phyloP scores from a whole-genome alignment of 2,888 invertebrate genomes.

The Griposia aprilina region DNA sequence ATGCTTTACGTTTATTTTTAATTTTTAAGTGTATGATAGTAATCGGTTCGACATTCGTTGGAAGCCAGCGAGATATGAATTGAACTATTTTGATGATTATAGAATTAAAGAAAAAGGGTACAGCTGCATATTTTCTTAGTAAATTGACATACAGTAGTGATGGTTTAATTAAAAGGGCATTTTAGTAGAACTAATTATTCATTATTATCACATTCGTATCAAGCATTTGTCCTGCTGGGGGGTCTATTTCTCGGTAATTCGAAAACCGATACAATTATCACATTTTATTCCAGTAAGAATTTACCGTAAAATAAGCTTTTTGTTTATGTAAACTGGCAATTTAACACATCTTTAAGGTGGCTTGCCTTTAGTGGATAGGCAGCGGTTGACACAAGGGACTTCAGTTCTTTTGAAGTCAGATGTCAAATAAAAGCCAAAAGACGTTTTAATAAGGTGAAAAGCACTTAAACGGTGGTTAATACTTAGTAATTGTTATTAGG shows the following conservation, averaged over 20 bases:
- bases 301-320: conserved; percentile 14
- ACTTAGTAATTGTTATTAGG: background rate
- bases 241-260: background rate
- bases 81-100: conserved; percentile 20
- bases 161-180: conserved; percentile 20
- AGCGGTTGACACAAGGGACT: background rate
- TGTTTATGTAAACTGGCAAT: background rate
- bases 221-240: background rate
- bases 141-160: conserved; percentile 7
- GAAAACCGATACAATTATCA: conserved; percentile 3
- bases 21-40: conserved; percentile 11
- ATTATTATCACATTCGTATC: conserved; percentile 4
- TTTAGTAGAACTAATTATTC: conserved; percentile 5
- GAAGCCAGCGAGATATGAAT: conserved; percentile 17
- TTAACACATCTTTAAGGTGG: conserved; percentile 11
- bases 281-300: conserved; percentile 17
- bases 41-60: conserved; percentile 33
- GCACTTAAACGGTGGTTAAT: background rate
- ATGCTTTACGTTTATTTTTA: conserved; percentile 44
- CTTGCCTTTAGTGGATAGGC: background rate
- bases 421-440: background rate
- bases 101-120: background rate
- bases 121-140: conserved; percentile 29
- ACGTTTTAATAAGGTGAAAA: background rate
- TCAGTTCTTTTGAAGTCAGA: conserved; percentile 4